Conservation (phyloP, 1,140 invertebrate genomes). For the Orius insidiosus region DNA sequence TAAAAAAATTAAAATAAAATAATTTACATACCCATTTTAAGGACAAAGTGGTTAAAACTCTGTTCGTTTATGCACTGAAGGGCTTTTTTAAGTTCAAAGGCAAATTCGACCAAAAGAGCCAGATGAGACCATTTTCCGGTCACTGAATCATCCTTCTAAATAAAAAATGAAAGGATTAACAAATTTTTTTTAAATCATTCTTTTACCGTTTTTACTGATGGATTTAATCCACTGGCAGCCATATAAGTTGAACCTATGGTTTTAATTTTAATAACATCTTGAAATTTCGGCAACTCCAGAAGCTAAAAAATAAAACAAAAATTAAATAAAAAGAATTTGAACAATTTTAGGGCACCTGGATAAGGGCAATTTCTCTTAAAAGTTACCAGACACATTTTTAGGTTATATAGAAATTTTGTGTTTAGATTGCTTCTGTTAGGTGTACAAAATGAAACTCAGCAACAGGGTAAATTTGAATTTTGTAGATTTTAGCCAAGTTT, state of each 20-base stretch:
- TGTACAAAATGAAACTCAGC: too few species aligned
- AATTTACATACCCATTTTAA: slow-evolving; percentile 57
- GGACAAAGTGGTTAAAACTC: slow-evolving; percentile 87
- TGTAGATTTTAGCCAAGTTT: too few species aligned
- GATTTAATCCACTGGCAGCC: slow-evolving; percentile 83
- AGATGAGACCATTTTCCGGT: slow-evolving; percentile 68
- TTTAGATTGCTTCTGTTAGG: too few species aligned
- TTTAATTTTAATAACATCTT: slow-evolving; percentile 92
- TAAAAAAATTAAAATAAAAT: slow-evolving; percentile 12
- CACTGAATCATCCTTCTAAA: slow-evolving; percentile 46
- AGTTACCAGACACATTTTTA: too few species aligned
- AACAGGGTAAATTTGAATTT: too few species aligned
- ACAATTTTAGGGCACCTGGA: too few species aligned
- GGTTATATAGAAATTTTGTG: too few species aligned
- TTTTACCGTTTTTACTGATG: slow-evolving; percentile 31
- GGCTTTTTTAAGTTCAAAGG: slow-evolving; percentile 73
- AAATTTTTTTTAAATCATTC: background rate
- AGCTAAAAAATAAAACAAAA: slow-evolving; percentile 38
- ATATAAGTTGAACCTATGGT: slow-evolving; percentile 96
- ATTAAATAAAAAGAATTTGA: too few species aligned
- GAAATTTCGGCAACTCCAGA: slow-evolving; percentile 64
- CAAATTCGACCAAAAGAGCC: slow-evolving; percentile 72
- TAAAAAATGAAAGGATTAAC: slow-evolving; percentile 12
- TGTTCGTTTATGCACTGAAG: slow-evolving; percentile 84
- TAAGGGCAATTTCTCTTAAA: too few species aligned